These are phyloP conservation scores for Malurus alboscapulatus DNA, from an alignment of 2,113 vertebrate genomes.

Conservation along the genomic window DNA sequence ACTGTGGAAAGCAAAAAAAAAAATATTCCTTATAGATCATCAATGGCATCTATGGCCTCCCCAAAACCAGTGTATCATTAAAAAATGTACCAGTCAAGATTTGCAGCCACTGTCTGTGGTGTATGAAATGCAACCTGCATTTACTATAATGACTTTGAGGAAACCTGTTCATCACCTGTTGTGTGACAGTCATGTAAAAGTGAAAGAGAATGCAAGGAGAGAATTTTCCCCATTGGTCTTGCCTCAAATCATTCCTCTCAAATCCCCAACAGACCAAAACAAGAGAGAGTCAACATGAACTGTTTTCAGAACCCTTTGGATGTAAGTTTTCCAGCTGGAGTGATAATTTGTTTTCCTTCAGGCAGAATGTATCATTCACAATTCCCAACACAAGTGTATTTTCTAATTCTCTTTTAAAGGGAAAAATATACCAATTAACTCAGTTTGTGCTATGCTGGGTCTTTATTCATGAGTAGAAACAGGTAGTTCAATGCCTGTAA, in stretches of 20 bases:
- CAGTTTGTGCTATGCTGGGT: not conserved
- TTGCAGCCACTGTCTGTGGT: not conserved
- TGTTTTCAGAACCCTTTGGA: not conserved
- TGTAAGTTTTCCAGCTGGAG: not conserved
- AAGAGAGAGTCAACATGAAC: not conserved
- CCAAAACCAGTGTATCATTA: not conserved
- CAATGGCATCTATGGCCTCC: not conserved
- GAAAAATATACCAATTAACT: not conserved
- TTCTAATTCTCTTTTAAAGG: not conserved
- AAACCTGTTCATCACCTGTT: not conserved
- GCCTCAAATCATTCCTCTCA: not conserved
- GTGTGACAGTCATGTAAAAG: not conserved
- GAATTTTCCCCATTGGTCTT: not conserved
- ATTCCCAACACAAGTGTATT: not conserved
- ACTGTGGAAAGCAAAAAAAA: not conserved
- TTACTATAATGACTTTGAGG: constrained; percentile 4
- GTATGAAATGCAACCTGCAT: not conserved
- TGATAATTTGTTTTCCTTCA: constrained; percentile 13
- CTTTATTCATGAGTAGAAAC: not conserved
- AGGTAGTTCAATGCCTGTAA: not conserved
- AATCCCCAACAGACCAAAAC: not conserved
- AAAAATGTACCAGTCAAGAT: not conserved
- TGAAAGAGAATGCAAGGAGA: not conserved
- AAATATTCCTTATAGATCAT: not conserved
- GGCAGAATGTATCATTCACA: not conserved